Evolutionary conservation across 2,888 invertebrate species (phyloP).

Genomic region (Platycheirus rosarum): DNA sequence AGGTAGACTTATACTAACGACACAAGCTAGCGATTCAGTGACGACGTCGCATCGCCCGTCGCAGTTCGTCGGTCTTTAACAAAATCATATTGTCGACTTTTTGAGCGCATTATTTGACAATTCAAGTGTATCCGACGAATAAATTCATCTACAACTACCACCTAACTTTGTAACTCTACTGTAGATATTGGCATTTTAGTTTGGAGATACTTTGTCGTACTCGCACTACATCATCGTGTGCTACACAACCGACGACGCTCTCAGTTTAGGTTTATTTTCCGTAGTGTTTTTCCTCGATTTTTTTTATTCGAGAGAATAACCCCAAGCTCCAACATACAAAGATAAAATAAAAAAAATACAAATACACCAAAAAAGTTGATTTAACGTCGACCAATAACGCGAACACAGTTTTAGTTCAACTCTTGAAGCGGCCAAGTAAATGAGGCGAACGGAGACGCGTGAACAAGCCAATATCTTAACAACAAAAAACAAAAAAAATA

Average conservation of each 20-base stretch:
- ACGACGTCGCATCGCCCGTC: slow-evolving; percentile 8
- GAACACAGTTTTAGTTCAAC: slow-evolving; percentile 73
- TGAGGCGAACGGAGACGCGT: slow-evolving; percentile 62
- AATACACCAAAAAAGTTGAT: slow-evolving; percentile 52
- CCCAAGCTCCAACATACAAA: slow-evolving; percentile 42
- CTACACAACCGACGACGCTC: slow-evolving; percentile 44
- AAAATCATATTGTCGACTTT: slow-evolving; percentile 42
- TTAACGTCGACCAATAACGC: slow-evolving; percentile 64
- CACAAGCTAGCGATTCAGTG: slow-evolving; percentile 1
- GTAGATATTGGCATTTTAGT: slow-evolving; percentile 16
- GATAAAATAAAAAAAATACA: slow-evolving; percentile 48
- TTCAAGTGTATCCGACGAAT: slow-evolving; percentile 38
- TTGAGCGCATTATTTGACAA: slow-evolving; percentile 31
- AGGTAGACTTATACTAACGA: slow-evolving; percentile 24
- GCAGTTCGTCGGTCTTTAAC: slow-evolving; percentile 31
- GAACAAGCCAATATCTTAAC: slow-evolving; percentile 33
- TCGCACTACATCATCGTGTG: slow-evolving; percentile 27
- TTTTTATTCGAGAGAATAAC: slow-evolving; percentile 17
- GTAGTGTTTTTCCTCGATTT: background rate
- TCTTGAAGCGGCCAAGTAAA: slow-evolving; percentile 70
- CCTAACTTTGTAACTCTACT: slow-evolving; percentile 55
- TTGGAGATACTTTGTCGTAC: slow-evolving; percentile 26
- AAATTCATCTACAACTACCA: slow-evolving; percentile 36
- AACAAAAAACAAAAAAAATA: slow-evolving; percentile 14
- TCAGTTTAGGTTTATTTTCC: slow-evolving; percentile 9